phyloP scores from a whole-genome alignment of 2,113 vertebrate genomes.

The Poeciliopsis retropinna region DNA sequence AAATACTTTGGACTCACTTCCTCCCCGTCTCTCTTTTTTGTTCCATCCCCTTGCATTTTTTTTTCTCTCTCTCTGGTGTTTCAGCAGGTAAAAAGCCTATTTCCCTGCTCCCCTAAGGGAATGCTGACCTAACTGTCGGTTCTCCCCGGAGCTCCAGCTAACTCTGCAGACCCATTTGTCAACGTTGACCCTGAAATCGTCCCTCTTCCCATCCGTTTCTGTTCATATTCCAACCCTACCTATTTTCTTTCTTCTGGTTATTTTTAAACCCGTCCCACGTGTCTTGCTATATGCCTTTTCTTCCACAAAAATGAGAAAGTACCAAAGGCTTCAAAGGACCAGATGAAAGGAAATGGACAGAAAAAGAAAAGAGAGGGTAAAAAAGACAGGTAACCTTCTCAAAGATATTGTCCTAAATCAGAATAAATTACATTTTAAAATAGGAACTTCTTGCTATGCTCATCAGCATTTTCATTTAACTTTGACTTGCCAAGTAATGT shows the following conservation, averaged over 20 bases:
- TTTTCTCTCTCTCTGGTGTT: constrained; percentile 53
- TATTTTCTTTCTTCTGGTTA: constrained; percentile 54
- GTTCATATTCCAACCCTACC: constrained; percentile 22
- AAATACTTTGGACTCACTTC: constrained; percentile 15
- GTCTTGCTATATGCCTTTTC: constrained; percentile 16
- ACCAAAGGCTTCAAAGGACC: constrained; percentile 28
- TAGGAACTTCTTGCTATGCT: neutral
- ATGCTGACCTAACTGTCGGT: constrained; percentile 75
- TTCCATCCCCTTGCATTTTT: neutral
- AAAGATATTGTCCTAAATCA: neutral
- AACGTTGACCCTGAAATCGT: constrained; percentile 77
- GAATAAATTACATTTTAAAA: neutral
- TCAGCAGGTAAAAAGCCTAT: constrained; percentile 68
- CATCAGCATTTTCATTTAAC: neutral
- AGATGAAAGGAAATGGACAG: constrained; percentile 36
- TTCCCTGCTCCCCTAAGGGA: constrained; percentile 65
- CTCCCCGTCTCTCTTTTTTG: constrained; percentile 1
- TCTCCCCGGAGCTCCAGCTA: constrained; percentile 71
- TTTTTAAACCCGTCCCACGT: constrained; percentile 68
- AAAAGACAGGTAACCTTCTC: constrained; percentile 19
- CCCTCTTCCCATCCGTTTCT: constrained; percentile 44
- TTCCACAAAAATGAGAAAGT: constrained; percentile 41
- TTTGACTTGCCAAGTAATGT: constrained; percentile 9
- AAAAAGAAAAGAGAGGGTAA: constrained; percentile 13
- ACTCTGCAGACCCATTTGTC: constrained; percentile 80